phyloP scores from a whole-genome alignment of 2,888 invertebrate species.

The Daptonema setosum region DNA sequence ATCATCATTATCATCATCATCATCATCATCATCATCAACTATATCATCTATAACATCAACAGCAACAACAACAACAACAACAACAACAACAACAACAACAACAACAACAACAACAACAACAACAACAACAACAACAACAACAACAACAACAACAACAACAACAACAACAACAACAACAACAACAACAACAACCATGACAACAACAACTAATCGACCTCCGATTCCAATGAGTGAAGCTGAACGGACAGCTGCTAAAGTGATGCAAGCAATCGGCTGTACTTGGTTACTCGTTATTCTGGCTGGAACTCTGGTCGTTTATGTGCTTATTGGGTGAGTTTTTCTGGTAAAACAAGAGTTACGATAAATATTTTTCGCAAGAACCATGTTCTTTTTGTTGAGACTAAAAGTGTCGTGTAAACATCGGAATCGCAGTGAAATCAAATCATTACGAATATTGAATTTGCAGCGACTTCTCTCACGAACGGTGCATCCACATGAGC shows the following conservation, averaged over 20 bases:
- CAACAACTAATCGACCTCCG: background rate
- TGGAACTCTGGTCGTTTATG: background rate
- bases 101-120: background rate
- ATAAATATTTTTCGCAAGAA: too few species aligned
- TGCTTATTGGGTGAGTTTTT: background rate
- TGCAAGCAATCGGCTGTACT: background rate
- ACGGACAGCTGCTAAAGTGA: background rate
- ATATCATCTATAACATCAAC: background rate
- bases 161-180: background rate
- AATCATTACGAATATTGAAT: too few species aligned
- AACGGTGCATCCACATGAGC: background rate
- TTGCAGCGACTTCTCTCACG: background rate
- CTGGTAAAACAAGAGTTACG: too few species aligned
- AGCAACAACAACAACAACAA: background rate
- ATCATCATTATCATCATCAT: background rate
- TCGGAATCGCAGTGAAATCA: too few species aligned
- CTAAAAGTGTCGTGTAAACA: too few species aligned
- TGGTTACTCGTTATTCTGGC: background rate
- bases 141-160: background rate
- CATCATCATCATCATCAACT: background rate
- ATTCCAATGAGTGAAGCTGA: background rate
- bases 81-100: background rate
- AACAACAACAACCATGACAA: background rate
- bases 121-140: background rate
- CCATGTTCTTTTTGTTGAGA: too few species aligned